Evolutionary conservation across 1,140 invertebrate genomes (phyloP), one percentile per base, ranked within the genome.

Genomic region (Camponotus pennsylvanicus): DNA sequence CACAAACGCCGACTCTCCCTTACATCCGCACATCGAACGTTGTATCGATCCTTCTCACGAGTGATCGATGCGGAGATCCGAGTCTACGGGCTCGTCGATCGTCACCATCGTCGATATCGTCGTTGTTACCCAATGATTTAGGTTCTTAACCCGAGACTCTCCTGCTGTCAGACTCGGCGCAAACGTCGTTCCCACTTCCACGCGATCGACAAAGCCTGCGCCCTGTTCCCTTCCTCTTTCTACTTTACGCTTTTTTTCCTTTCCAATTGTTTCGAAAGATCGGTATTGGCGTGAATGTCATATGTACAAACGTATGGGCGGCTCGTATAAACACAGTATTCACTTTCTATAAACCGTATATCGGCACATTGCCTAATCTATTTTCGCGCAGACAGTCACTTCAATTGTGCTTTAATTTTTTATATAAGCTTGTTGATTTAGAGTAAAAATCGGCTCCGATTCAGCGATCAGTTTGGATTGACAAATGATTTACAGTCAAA

Each of bases 141-240:
- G 92, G 86, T 88, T 86, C 91, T 87, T 80, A 86, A 88, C 77
- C 89, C 86, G 84, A 91, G 91, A 91, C 93, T 93, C 93, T 93
- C 92, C 93, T 86, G 91, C 93, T 93, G 92, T 92, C 92, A 92
- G 85, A 49, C 84, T 70, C 88, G 89, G 91, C 89, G 92, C 89
- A 91, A 91, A 88, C 89, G 89, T 86, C 89, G 84, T 88, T 90
- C 89, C 89, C 89, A 88, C 84, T 91, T 91, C 86, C 78, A 88
- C 85, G 83, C 86, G 85, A 52, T 67, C 34, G 49, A 49, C 80
- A 55, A 40, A 2, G 59, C 18, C 64, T 80, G 66, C 70, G 69
- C 63, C 57, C 63, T 76, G 71, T 85, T 70, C n/a, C 59, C 37
- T 66, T 45, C 40, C 34, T 21, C 49, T 21, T 55, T 77, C 55